These are phyloP conservation scores for Diaperis boleti DNA, from an alignment of 2,888 invertebrate genomes.

Conservation along the genomic window DNA sequence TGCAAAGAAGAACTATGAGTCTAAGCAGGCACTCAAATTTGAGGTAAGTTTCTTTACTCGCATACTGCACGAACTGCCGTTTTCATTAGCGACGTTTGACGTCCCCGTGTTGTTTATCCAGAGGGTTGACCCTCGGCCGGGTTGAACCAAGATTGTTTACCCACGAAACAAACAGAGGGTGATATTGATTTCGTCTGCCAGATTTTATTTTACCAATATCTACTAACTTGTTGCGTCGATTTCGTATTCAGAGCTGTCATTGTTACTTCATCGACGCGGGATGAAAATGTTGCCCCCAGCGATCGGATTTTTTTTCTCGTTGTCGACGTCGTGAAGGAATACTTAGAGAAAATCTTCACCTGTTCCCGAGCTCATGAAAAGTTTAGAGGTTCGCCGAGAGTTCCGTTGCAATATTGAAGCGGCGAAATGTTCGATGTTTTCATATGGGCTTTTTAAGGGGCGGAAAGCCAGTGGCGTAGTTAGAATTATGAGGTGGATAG, in stretches of 20 bases:
- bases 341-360: conserved; percentile 16
- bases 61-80: not conserved
- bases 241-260: not conserved
- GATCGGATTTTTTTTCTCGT: conserved; percentile 1
- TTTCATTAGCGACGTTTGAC: conserved; percentile 2
- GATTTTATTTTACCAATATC: no score
- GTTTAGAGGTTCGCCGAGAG: conserved; percentile 16
- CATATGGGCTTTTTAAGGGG: conserved; percentile 1
- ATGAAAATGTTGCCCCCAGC: not conserved
- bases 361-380: conserved; percentile 12
- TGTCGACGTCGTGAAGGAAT: not conserved
- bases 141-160: conserved; percentile 6
- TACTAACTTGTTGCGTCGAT: conserved; percentile 12
- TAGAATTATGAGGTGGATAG: not conserved
- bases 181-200: conserved; percentile 15
- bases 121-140: conserved; percentile 4
- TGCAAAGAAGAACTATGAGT: conserved; percentile 73
- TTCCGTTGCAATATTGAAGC: conserved; percentile 16
- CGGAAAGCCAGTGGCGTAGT: conserved; percentile 5
- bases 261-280: conserved; percentile 2
- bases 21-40: conserved; percentile 73
- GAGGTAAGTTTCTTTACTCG: conserved; percentile 65
- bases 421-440: conserved; percentile 14
- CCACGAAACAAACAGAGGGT: conserved; percentile 4
- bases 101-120: conserved; percentile 4